phyloP scores from a whole-genome alignment of 2,797 vertebrate genomes.

The Atherinosoma microstoma region DNA sequence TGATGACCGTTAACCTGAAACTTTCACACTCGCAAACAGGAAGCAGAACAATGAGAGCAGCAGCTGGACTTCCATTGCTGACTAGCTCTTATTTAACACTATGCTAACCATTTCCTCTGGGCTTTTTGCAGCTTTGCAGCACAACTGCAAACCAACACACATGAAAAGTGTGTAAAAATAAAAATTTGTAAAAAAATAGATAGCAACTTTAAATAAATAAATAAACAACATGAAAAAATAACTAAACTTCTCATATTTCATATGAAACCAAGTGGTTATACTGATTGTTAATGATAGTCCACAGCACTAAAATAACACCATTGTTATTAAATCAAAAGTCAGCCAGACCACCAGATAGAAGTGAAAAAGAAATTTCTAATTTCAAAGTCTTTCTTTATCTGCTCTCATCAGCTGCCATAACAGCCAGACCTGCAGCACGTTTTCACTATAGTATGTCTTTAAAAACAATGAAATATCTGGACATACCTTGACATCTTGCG shows the following conservation, averaged over 20 bases:
- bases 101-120: slow-evolving; percentile 49
- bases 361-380: neutral
- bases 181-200: neutral
- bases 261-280: neutral
- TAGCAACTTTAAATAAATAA: neutral
- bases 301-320: no score
- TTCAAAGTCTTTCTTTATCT: neutral
- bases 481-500: slow-evolving; percentile 30
- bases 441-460: accelerated
- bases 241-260: neutral
- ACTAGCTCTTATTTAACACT: slow-evolving; percentile 24
- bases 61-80: slow-evolving; percentile 59
- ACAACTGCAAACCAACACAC: neutral
- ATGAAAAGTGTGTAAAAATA: neutral
- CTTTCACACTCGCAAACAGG: slow-evolving; percentile 73
- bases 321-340: no score
- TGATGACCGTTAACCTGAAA: slow-evolving; percentile 33
- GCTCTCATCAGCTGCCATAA: neutral
- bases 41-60: slow-evolving; percentile 76
- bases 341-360: neutral
- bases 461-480: neutral
- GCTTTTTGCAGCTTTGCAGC: slow-evolving; percentile 30
- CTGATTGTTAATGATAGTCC: no score
- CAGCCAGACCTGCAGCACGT: neutral
- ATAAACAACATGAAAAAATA: neutral